These are phyloP conservation scores for Synergus laeviventris DNA, from an alignment of 2,888 invertebrate genomes.

Conservation along the genomic window DNA sequence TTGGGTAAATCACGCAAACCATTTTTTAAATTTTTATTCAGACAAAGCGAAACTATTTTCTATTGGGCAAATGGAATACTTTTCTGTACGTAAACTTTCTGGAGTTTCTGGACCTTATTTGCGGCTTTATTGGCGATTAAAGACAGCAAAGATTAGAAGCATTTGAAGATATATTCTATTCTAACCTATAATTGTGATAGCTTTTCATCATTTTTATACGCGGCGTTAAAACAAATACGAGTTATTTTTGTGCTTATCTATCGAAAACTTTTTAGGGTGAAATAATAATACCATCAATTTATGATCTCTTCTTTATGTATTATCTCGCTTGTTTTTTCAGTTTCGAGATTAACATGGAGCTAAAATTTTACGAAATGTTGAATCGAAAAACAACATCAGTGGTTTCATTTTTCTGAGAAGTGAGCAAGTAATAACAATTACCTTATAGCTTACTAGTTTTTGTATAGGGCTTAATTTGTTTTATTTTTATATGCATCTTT, in stretches of 20 bases:
- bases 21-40: background rate
- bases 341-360: background rate
- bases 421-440: background rate
- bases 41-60: background rate
- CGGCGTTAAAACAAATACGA: background rate
- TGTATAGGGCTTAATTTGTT: background rate
- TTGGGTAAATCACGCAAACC: background rate
- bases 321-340: background rate
- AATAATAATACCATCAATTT: background rate
- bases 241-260: background rate
- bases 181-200: constrained; percentile 22
- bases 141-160: too few species aligned
- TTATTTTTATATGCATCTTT: background rate
- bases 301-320: background rate
- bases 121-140: too few species aligned
- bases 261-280: background rate
- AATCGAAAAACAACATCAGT: background rate
- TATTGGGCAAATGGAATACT: background rate
- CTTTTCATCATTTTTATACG: constrained; percentile 1
- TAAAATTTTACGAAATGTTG: background rate
- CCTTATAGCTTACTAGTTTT: background rate
- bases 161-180: too few species aligned
- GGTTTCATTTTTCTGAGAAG: constrained; percentile 12
- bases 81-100: background rate
- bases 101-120: too few species aligned